Conservation (phyloP, 2,113 vertebrate species). For the Abramis brama region DNA sequence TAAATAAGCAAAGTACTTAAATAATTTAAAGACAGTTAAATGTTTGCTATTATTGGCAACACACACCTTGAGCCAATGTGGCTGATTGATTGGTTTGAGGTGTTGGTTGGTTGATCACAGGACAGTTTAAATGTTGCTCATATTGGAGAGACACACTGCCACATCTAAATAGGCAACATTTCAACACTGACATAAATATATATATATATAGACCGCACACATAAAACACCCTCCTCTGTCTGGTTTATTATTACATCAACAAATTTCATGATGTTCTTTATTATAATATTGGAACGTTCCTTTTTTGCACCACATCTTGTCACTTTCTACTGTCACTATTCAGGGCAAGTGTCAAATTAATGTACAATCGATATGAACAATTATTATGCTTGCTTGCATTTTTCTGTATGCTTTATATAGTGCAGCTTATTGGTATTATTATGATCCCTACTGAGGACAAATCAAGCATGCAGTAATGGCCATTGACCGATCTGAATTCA, state of each 20-base stretch:
- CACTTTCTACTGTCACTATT: not conserved
- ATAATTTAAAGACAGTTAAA: not conserved
- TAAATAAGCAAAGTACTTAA: not conserved
- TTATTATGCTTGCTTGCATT: not conserved
- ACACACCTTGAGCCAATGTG: not conserved
- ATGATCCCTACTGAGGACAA: not conserved
- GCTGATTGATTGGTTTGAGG: too few species aligned
- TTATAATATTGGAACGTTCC: not conserved
- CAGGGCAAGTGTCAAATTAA: not conserved
- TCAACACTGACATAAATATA: too few species aligned
- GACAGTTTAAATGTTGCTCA: not conserved
- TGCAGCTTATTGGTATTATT: constrained; percentile 3
- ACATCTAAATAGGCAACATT: too few species aligned
- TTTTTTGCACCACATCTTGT: not conserved
- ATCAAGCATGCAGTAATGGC: not conserved
- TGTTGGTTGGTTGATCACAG: not conserved
- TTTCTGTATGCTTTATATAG: not conserved
- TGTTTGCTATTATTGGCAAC: not conserved
- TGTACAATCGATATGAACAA: not conserved
- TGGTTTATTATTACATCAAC: not conserved
- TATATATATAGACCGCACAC: too few species aligned
- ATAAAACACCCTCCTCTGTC: not conserved
- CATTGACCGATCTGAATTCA: not conserved
- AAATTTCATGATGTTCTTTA: not conserved
- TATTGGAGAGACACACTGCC: not conserved